A percentile compares a stretch with the other conserved stretches of the same genome.
Evolutionary conservation across 2,797 vertebrate genomes (phyloP).

Genomic region (Thamnophis elegans): DNA sequence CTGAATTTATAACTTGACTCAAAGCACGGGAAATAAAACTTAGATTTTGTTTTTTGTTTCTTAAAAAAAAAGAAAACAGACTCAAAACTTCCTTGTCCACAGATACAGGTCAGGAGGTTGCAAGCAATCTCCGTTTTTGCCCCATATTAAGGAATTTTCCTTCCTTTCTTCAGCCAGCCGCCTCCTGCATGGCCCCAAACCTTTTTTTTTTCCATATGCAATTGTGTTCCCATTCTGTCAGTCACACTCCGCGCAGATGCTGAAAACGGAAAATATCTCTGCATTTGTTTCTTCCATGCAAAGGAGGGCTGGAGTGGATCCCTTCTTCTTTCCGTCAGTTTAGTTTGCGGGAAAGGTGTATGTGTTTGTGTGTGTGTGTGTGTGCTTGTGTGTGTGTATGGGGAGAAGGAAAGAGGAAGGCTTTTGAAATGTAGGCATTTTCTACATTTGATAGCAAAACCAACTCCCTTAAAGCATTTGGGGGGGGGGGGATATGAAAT

Average conservation of each 20-base stretch:
- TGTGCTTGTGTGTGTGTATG: no score
- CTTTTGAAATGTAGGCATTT: neutral
- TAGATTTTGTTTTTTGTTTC: neutral
- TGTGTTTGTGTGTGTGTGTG: no score
- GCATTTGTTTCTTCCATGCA: neutral
- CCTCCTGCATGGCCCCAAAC: neutral
- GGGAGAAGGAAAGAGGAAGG: neutral
- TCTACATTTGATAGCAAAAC: neutral
- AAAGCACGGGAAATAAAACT: neutral
- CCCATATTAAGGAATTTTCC: neutral
- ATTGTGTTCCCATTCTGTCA: conserved; percentile 32
- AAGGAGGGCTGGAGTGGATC: neutral
- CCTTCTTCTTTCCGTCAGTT: neutral
- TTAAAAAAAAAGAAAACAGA: neutral
- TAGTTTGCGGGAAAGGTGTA: neutral
- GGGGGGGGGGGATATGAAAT: neutral
- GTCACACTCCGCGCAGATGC: neutral
- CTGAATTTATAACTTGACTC: conserved; percentile 35
- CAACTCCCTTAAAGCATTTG: neutral
- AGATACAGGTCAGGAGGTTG: no score
- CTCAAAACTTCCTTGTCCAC: neutral
- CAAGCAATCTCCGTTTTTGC: neutral
- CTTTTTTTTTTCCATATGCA: conserved; percentile 13
- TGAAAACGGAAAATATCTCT: conserved; percentile 7
- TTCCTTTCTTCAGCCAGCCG: neutral